Base-by-base conservation (phyloP, 2,797 vertebrate genomes). In the Saxicola maurus region DNA sequence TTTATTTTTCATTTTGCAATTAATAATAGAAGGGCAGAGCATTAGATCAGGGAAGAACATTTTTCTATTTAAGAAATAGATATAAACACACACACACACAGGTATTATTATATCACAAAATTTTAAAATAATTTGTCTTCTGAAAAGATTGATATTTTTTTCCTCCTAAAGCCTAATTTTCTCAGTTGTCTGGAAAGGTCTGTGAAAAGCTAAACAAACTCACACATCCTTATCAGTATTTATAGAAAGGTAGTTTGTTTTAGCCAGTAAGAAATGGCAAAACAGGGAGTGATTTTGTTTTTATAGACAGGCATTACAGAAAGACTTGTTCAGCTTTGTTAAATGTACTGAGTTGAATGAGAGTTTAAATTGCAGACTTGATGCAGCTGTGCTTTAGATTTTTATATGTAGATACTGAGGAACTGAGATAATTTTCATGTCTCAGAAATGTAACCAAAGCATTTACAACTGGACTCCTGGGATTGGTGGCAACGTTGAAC, bases 51-150 rank as follows among this genome's bases (percentile, higher is more conserved):
- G 25, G 15, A 61, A 83, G 25, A 75, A 17, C 7, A 28, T 62
- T 75, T 78, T 86, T 20, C 6, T 38, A 8, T 60, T 30, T 48
- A 30, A 43, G 42, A 43, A 17, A 42, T 21, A 43, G 23, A 14
- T 35, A 25, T 0, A 13, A 4, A 40, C 3, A 23, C 13, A 28
- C 15, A 27, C 15, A 52, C n/a, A n/a, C 25, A 62, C 2, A 45
- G 10, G 10, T 13, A 3, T 49, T 82, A 33, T 2, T 75, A 17
- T 35, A 48, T 55, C 13, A 65, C 35, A 72, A 10, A 74, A 38
- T 42, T 86, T 56, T 76, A 71, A 82, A 86, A 66, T 62, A 31
- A 69, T 62, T 69, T 88, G 12, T 51, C n/a, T 25, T 64, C 31
- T 80, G 48, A 51, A 90, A 86, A 73, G 27, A 53, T 28, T 14